Conservation (phyloP, 2,113 vertebrate genomes). For the Marmota monax region DNA sequence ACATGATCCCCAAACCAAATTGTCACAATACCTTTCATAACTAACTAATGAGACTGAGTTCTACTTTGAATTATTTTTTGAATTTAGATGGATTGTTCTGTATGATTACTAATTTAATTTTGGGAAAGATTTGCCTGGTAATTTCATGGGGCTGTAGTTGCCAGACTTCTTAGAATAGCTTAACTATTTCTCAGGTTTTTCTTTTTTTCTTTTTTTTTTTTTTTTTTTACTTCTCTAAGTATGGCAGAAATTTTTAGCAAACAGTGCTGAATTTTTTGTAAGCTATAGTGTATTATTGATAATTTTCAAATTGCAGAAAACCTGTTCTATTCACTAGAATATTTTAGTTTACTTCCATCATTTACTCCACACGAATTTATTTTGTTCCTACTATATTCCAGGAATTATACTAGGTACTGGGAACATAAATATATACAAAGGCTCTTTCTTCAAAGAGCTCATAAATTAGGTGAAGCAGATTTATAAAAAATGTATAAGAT, state of each 20-base stretch:
- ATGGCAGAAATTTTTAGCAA: not conserved
- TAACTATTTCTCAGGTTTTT: not conserved
- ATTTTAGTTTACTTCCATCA: not conserved
- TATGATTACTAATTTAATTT: not conserved
- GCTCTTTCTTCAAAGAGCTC: not conserved
- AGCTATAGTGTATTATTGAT: not conserved
- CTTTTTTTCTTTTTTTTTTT: not conserved
- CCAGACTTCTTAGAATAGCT: not conserved
- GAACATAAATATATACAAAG: not conserved
- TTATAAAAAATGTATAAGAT: not conserved
- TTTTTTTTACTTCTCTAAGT: not conserved
- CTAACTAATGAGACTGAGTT: not conserved
- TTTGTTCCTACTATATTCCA: not conserved
- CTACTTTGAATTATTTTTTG: constrained; percentile 34
- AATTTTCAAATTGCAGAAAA: not conserved
- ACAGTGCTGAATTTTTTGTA: not conserved
- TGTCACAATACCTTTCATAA: not conserved
- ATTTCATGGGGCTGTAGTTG: not conserved
- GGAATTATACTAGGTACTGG: not conserved
- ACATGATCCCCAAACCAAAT: not conserved
- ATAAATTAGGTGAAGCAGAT: not conserved
- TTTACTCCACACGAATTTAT: not conserved
- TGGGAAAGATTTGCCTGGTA: not conserved
- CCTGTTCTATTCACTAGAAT: not conserved
- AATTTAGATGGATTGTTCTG: not conserved